Percentiles rank a stretch among this genome's conserved stretches.
Evolutionary conservation across 2,888 invertebrate species (phyloP).

Genomic region (Strigamia crassipes): DNA sequence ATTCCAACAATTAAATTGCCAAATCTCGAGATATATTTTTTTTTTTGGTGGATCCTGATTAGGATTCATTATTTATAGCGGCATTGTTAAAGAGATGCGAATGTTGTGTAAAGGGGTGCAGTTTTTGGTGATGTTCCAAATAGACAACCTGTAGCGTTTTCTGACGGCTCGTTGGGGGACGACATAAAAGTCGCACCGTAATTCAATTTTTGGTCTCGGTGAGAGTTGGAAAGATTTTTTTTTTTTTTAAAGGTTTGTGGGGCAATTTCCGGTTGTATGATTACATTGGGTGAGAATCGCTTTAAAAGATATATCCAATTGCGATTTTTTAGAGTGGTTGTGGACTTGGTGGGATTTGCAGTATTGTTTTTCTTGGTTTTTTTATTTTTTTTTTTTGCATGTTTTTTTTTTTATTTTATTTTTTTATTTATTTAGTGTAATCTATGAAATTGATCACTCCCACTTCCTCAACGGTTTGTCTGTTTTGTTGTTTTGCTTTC

Average conservation of each 20-base stretch:
- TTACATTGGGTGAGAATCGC: neutral
- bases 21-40: too few species aligned
- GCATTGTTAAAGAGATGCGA: neutral
- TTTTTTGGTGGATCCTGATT: too few species aligned
- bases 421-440: neutral
- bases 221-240: neutral
- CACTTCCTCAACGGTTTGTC: slow-evolving; percentile 33
- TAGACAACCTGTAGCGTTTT: slow-evolving; percentile 27
- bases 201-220: slow-evolving; percentile 30
- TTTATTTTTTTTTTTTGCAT: neutral
- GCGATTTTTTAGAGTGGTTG: neutral
- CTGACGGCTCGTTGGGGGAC: neutral
- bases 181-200: neutral
- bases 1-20: too few species aligned
- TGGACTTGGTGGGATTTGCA: neutral
- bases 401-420: neutral
- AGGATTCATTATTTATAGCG: too few species aligned
- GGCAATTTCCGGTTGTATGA: slow-evolving; percentile 1
- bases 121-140: slow-evolving; percentile 29
- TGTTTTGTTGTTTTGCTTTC: slow-evolving; percentile 33
- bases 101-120: neutral
- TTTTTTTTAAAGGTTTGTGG: neutral
- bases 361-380: neutral
- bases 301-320: neutral
- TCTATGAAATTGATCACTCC: slow-evolving; percentile 31